phyloP scores from a whole-genome alignment of 30 jellyfish, hydroid and myxozoan species.

The Aurelia aurita region DNA sequence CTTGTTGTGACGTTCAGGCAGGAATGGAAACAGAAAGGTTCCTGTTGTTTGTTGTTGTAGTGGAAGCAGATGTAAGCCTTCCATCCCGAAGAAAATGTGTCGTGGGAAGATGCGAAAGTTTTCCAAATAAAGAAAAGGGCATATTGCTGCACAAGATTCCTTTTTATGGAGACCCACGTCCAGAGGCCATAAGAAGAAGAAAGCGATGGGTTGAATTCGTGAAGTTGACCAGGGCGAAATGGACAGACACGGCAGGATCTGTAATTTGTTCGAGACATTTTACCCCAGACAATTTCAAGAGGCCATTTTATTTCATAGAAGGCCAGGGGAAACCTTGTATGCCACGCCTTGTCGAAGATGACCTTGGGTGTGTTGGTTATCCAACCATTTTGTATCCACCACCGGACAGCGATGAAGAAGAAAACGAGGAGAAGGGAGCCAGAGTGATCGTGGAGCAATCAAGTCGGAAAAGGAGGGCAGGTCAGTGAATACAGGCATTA shows the following conservation, averaged over 20 bases:
- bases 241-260: constrained; percentile 23
- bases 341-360: constrained; percentile 27
- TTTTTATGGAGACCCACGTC: constrained; percentile 24
- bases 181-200: constrained; percentile 14
- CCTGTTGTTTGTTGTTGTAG: too few relatives aligned
- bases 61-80: too few relatives aligned
- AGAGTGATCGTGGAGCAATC: constrained; percentile 16
- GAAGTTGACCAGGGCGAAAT: constrained; percentile 19
- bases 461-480: constrained; percentile 26
- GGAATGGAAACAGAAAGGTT: background rate
- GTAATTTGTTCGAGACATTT: constrained; percentile 12
- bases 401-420: constrained; percentile 7
- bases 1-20: background rate
- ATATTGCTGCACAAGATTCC: constrained; percentile 40
- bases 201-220: constrained; percentile 32
- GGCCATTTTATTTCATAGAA: constrained; percentile 6
- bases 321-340: constrained; percentile 25
- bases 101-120: constrained; percentile 1
- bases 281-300: constrained; percentile 25
- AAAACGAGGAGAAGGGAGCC: too few relatives aligned
- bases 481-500: constrained; percentile 7
- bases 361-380: constrained; percentile 1
- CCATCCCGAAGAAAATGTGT: constrained; percentile 26
- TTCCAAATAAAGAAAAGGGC: background rate
- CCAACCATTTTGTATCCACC: constrained; percentile 24